Percentiles rank a stretch among this genome's conserved stretches.
phyloP scores from a whole-genome alignment of 2,888 invertebrate species.

The Drosophila sordidula region DNA sequence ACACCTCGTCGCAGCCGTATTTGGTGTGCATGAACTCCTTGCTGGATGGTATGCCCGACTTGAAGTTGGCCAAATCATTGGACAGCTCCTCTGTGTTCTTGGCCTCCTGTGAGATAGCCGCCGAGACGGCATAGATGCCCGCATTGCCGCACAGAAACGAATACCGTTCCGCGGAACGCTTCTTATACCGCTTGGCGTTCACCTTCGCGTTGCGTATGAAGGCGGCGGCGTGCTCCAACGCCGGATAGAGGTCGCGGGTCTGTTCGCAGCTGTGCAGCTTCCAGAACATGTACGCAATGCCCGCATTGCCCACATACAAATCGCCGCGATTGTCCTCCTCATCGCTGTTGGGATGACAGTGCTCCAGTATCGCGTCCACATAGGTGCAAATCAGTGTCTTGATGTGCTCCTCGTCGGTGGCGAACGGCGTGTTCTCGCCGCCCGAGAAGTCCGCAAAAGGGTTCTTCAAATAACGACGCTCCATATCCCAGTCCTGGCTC shows the following conservation, averaged over 20 bases:
- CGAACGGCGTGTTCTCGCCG: conserved; percentile 67
- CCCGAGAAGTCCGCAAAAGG: conserved; percentile 82
- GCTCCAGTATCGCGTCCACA: conserved; percentile 83
- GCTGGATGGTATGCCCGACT: conserved; percentile 84
- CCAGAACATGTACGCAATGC: conserved; percentile 92
- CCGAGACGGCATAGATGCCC: conserved; percentile 91
- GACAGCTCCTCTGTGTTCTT: conserved; percentile 85
- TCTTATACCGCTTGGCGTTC: conserved; percentile 85
- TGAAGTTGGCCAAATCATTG: conserved; percentile 83
- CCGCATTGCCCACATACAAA: conserved; percentile 84
- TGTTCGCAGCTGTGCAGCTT: conserved; percentile 87
- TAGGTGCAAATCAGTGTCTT: conserved; percentile 83
- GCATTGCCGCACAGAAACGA: conserved; percentile 92
- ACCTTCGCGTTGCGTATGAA: conserved; percentile 88
- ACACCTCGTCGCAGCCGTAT: conserved; percentile 92
- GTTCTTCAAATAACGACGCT: conserved; percentile 83
- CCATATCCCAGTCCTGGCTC: conserved; percentile 64
- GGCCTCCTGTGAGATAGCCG: conserved; percentile 86
- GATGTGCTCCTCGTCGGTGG: conserved; percentile 82
- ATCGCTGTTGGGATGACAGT: conserved; percentile 78
- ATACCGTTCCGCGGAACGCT: conserved; percentile 87
- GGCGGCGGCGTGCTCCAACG: conserved; percentile 87
- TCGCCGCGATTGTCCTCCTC: conserved; percentile 83
- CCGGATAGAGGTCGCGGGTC: conserved; percentile 85
- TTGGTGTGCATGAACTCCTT: conserved; percentile 87